These are phyloP conservation scores for Neoniphon sammara DNA, from an alignment of 2,797 vertebrate species.

Conservation along the genomic window DNA sequence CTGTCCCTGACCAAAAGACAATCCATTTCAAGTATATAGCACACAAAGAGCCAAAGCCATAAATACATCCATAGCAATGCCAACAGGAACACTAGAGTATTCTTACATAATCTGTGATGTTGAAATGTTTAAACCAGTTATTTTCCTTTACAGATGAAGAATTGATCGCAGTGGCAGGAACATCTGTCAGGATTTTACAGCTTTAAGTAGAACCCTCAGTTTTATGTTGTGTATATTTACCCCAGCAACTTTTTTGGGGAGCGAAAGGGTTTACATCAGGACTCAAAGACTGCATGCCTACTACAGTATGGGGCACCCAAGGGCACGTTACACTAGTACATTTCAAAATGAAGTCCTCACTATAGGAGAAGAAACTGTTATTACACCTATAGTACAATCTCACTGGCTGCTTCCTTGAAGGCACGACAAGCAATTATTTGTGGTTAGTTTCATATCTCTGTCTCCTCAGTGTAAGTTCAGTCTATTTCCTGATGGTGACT, in stretches of 20 bases:
- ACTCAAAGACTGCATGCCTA: slow-evolving; percentile 34
- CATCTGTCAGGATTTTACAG: slow-evolving; percentile 61
- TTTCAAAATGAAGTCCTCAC: slow-evolving; percentile 41
- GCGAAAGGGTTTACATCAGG: slow-evolving; percentile 52
- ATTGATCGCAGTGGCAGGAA: slow-evolving; percentile 47
- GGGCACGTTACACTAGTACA: slow-evolving; percentile 33
- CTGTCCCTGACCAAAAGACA: slow-evolving; percentile 74
- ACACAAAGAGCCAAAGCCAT: slow-evolving; percentile 48
- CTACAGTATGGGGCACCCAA: slow-evolving; percentile 34
- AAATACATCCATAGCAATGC: slow-evolving; percentile 37
- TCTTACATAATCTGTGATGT: slow-evolving; percentile 26
- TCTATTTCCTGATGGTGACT: neutral
- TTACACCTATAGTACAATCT: slow-evolving; percentile 48
- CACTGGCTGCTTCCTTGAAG: slow-evolving; percentile 42
- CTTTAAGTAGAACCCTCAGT: slow-evolving; percentile 41
- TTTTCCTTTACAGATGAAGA: slow-evolving; percentile 33
- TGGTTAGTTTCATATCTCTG: slow-evolving; percentile 22
- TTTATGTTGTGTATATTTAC: slow-evolving; percentile 53
- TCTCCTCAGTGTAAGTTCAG: slow-evolving; percentile 15
- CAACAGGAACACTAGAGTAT: slow-evolving; percentile 27
- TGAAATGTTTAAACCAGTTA: slow-evolving; percentile 26
- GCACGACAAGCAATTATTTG: slow-evolving; percentile 18
- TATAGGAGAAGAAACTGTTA: slow-evolving; percentile 44
- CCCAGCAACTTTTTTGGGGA: slow-evolving; percentile 40
- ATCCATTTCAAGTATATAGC: slow-evolving; percentile 44